Base-by-base conservation (phyloP, 2,888 invertebrate species). In the Drosophila colorata region DNA sequence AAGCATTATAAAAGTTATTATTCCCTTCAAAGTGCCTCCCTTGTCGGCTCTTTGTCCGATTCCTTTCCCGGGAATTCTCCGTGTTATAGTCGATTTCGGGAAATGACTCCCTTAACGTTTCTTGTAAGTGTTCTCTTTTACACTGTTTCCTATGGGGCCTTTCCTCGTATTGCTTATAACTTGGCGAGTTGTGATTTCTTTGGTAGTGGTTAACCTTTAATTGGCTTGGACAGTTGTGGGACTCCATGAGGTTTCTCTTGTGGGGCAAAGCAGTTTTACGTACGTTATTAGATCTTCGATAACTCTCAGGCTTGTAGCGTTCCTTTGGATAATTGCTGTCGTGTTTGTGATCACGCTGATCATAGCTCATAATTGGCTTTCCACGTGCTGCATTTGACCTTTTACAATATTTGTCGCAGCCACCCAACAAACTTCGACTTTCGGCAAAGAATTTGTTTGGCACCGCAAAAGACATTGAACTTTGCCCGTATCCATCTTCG, bases 401-500 rank as follows among this genome's bases (percentile, higher is more conserved):
- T 11, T 8, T 41, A 2, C 4, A 14, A 35, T 38, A 56, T 23
- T 41, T 46, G 11, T 56, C 51, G 7, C 8, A 33, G 25, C n/a
- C 48, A 20, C 41, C 8, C 14, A 16, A 4, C 16, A 20, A 16
- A 25, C 41, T 14, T 2, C 43, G 63, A 37, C 44, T 41, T 0
- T 46, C 35, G 31, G 33, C 59, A 64, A 41, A 75, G 23, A 78
- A 80, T 47, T 31, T 68, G 47, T 83, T 78, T 37, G 74, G 80
- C 28, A 55, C 57, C 8, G 31, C 33, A 41, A 66, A 37, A 23
- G 74, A 67, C 38, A 65, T 44, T 0, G 28, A 13, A 48, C 63
- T 67, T 5, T 14, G 31, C 6, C 7, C 11, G 33, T 59, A 28
- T 20, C 35, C 51, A 37, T 47, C 61, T 23, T 65, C 13, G 13